Evolutionary conservation across 2,888 invertebrate species (phyloP).

Genomic region (Epistrophe grossulariae): DNA sequence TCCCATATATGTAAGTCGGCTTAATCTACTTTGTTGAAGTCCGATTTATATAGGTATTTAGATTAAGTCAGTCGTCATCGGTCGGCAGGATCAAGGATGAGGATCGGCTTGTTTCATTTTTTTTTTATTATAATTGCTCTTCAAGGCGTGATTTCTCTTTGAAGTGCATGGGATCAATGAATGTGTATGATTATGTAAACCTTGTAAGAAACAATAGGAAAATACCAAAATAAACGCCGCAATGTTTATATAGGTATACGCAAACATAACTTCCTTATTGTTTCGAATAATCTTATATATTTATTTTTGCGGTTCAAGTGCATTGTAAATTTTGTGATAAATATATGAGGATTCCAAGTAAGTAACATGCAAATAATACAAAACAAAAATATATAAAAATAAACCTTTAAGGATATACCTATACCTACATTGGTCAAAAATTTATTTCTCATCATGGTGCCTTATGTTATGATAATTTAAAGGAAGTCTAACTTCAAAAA

Average conservation of each 20-base stretch:
- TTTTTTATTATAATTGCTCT: conserved; percentile 33
- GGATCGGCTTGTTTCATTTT: background rate
- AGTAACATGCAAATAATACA: conserved; percentile 44
- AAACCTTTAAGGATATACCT: background rate
- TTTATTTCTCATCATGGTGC: background rate
- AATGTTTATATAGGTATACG: conserved; percentile 50
- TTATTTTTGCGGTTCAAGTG: background rate
- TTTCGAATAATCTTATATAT: background rate
- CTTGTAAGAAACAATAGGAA: conserved; percentile 30
- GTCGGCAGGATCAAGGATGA: conserved; percentile 60
- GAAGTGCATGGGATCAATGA: conserved; percentile 57
- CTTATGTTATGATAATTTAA: too few species aligned
- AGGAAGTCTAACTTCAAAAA: background rate
- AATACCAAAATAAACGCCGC: conserved; percentile 45
- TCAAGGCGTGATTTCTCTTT: conserved; percentile 61
- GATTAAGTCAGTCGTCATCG: background rate
- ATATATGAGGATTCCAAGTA: conserved; percentile 23
- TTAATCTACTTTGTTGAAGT: conserved; percentile 26
- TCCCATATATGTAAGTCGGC: conserved; percentile 30
- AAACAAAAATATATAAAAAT: background rate
- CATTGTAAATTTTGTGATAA: conserved; percentile 5
- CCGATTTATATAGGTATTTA: background rate
- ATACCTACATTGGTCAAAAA: background rate
- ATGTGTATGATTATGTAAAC: conserved; percentile 40
- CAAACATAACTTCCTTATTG: conserved; percentile 60